phyloP scores from a whole-genome alignment of 2,888 invertebrate genomes.

The Platycnemis pennipes region DNA sequence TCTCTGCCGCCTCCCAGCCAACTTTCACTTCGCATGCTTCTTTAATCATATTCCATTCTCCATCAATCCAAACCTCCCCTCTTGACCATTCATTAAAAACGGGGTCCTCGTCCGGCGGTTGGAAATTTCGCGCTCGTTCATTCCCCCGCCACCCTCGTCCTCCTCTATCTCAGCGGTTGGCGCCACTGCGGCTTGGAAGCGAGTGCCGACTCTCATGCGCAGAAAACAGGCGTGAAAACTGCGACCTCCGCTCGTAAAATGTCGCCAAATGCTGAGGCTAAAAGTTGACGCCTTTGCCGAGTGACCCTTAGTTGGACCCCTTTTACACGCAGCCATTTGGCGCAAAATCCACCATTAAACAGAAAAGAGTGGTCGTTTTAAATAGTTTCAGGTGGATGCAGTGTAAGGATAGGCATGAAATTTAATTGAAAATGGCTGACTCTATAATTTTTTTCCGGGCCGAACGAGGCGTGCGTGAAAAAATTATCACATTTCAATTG shows the following conservation, averaged over 20 bases:
- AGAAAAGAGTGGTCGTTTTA: too few species aligned
- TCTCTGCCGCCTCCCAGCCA: neutral
- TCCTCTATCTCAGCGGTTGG: neutral
- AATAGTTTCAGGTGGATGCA: too few species aligned
- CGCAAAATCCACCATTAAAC: too few species aligned
- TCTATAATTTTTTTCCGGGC: too few species aligned
- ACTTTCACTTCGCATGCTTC: slow-evolving; percentile 27
- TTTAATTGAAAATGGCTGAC: too few species aligned
- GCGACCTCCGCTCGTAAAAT: neutral
- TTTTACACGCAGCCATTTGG: too few species aligned
- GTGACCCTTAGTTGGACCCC: too few species aligned
- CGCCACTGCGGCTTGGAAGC: neutral
- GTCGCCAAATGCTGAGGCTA: neutral
- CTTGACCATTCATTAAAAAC: neutral
- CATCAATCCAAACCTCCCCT: slow-evolving; percentile 3
- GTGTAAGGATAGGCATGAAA: too few species aligned
- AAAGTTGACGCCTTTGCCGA: too few species aligned
- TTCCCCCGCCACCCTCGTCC: neutral
- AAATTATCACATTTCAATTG: too few species aligned
- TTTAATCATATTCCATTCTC: slow-evolving; percentile 36
- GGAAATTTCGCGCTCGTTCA: neutral
- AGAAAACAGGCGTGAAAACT: neutral
- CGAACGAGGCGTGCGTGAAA: too few species aligned
- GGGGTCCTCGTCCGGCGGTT: neutral
- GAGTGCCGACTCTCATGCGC: neutral